A percentile compares a stretch with the other conserved stretches of the same genome.
These are phyloP conservation scores for Salpingus planirostris DNA, from an alignment of 2,888 invertebrate genomes.

Conservation along the genomic window DNA sequence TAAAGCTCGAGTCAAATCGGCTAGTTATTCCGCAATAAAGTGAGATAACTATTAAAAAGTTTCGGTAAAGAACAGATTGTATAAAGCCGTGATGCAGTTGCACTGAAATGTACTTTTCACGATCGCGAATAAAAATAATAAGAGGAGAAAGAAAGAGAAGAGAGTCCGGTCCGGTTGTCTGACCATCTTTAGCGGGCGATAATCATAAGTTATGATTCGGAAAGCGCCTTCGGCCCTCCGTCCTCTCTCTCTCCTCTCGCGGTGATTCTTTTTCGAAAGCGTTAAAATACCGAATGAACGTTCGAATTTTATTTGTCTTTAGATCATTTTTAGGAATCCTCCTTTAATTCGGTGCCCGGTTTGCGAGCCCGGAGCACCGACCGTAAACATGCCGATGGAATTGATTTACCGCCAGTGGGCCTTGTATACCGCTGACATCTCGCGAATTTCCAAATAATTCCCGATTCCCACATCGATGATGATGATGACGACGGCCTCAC, in stretches of 20 bases:
- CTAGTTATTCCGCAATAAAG: constrained; percentile 9
- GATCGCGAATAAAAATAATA: constrained; percentile 10
- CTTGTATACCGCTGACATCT: no score
- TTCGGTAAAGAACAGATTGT: constrained; percentile 10
- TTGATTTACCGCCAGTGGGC: not conserved
- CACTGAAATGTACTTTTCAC: constrained; percentile 13
- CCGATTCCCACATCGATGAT: no score
- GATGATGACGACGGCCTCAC: no score
- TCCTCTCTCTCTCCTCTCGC: no score
- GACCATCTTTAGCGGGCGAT: constrained; percentile 13
- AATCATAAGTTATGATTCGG: constrained; percentile 14
- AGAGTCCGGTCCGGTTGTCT: constrained; percentile 11
- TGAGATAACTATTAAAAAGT: constrained; percentile 6
- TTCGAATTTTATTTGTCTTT: constrained; percentile 14
- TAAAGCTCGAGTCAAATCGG: no score
- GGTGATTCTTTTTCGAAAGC: constrained; percentile 11
- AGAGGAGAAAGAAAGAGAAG: constrained; percentile 7
- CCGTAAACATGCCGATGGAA: constrained; percentile 5
- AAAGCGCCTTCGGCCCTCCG: constrained; percentile 10
- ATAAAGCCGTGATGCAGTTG: constrained; percentile 11
- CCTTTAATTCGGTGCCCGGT: constrained; percentile 7
- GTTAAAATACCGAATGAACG: constrained; percentile 13
- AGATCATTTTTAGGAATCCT: constrained; percentile 11
- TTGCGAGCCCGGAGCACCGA: constrained; percentile 6
- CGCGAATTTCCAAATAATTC: no score